These are phyloP conservation scores for Ephialtes manifestator DNA, from an alignment of 2,888 invertebrate species.

Conservation along the genomic window DNA sequence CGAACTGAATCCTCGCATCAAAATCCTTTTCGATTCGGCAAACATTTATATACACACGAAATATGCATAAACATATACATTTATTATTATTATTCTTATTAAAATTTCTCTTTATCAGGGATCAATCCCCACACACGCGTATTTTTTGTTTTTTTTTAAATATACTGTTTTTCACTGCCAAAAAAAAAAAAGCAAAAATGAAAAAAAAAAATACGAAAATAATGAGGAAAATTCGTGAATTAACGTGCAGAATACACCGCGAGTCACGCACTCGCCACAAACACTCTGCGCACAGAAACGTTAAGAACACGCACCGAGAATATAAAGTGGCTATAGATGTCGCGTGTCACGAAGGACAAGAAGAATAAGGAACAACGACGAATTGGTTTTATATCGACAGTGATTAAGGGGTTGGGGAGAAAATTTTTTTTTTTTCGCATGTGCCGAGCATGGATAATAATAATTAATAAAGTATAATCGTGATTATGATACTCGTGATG, in stretches of 20 bases:
- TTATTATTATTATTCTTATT: constrained; percentile 10
- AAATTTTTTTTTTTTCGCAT: too few relatives aligned
- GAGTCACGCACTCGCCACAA: constrained; percentile 59
- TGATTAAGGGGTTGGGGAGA: background rate
- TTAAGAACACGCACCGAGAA: constrained; percentile 64
- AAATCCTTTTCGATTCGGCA: background rate
- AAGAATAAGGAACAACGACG: constrained; percentile 22
- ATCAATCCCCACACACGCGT: constrained; percentile 51
- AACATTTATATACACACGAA: constrained; percentile 17
- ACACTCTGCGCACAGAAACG: constrained; percentile 28
- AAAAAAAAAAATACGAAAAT: background rate
- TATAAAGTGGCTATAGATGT: constrained; percentile 66
- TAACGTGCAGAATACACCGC: constrained; percentile 14
- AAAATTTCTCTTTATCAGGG: background rate
- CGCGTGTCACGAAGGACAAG: constrained; percentile 54
- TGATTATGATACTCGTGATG: constrained; percentile 36
- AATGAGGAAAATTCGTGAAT: background rate
- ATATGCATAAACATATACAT: background rate
- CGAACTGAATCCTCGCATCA: background rate
- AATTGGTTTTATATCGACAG: background rate
- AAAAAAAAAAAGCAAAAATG: background rate
- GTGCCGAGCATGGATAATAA: too few relatives aligned
- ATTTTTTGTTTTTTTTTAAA: background rate
- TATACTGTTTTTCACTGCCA: constrained; percentile 1
- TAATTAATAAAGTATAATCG: background rate